Percentiles rank a stretch among this genome's conserved stretches.
These are phyloP conservation scores for Archips xylosteana DNA, from an alignment of 2,888 invertebrate genomes.

Conservation along the genomic window DNA sequence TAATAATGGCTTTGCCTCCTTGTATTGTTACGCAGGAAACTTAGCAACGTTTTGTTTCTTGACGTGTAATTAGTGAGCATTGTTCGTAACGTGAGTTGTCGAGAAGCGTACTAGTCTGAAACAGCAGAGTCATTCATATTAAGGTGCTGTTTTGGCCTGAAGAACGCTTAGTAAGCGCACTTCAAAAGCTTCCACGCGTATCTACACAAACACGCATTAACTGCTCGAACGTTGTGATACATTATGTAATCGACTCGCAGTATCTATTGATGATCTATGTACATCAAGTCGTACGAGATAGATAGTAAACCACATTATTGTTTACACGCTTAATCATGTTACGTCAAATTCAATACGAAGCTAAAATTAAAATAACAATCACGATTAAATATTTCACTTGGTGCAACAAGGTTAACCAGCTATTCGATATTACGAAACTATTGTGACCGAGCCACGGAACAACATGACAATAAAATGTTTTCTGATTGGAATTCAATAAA, in stretches of 20 bases:
- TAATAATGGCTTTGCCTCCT: slow-evolving; percentile 50
- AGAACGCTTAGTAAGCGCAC: slow-evolving; percentile 48
- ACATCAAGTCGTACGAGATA: neutral
- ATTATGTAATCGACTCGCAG: slow-evolving; percentile 49
- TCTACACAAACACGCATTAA: slow-evolving; percentile 43
- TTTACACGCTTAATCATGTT: neutral
- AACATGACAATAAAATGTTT: slow-evolving; percentile 17
- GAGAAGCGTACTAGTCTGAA: slow-evolving; percentile 53
- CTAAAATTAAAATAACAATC: slow-evolving; percentile 28
- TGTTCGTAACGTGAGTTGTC: slow-evolving; percentile 63
- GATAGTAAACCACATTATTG: slow-evolving; percentile 3
- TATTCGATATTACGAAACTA: slow-evolving; percentile 40
- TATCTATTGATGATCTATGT: neutral
- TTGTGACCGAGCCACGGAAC: slow-evolving; percentile 33
- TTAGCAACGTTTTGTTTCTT: slow-evolving; percentile 56
- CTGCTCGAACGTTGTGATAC: slow-evolving; percentile 45
- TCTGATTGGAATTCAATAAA: slow-evolving; percentile 9
- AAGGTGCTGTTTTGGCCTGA: slow-evolving; percentile 48
- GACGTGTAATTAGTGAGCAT: slow-evolving; percentile 64
- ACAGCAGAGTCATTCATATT: slow-evolving; percentile 60
- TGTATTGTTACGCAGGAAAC: slow-evolving; percentile 49
- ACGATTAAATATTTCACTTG: slow-evolving; percentile 42
- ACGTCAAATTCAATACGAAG: slow-evolving; percentile 8
- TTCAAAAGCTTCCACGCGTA: slow-evolving; percentile 37
- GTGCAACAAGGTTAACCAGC: slow-evolving; percentile 46